phyloP scores from a whole-genome alignment of 2,888 invertebrate genomes.

The Tiphia femorata region DNA sequence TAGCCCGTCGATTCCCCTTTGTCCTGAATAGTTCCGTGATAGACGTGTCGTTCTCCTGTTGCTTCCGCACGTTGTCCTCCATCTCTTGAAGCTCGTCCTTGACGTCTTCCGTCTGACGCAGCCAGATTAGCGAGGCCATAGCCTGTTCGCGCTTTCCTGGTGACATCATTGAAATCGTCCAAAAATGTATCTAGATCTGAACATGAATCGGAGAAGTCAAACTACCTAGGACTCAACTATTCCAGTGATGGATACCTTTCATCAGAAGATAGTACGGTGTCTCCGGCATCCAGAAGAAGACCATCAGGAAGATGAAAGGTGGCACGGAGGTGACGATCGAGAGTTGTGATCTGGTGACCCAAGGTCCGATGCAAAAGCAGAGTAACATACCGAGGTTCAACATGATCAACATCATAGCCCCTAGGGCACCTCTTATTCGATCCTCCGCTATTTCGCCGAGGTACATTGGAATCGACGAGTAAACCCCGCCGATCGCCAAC shows the following conservation, averaged over 20 bases:
- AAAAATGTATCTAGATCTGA: too few relatives aligned
- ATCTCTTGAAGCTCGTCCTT: constrained; percentile 7
- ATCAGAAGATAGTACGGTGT: neutral
- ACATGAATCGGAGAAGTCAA: too few relatives aligned
- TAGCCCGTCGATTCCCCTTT: neutral
- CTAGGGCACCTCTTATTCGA: constrained; percentile 13
- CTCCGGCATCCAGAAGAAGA: neutral
- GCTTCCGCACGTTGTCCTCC: constrained; percentile 5
- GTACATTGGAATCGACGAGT: constrained; percentile 12
- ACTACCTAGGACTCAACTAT: too few relatives aligned
- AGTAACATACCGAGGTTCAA: constrained; percentile 10
- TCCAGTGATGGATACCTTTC: too few relatives aligned
- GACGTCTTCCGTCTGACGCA: constrained; percentile 7
- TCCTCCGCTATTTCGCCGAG: constrained; percentile 21
- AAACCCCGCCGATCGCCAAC: neutral
- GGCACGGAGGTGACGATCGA: constrained; percentile 1
- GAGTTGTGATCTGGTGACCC: neutral
- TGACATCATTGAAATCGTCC: too few relatives aligned
- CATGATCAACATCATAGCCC: neutral
- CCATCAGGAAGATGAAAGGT: neutral
- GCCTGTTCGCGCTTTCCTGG: too few relatives aligned
- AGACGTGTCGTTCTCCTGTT: neutral
- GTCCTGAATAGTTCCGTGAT: constrained; percentile 7
- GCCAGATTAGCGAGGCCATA: constrained; percentile 9
- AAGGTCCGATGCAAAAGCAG: constrained; percentile 4